phyloP scores from a whole-genome alignment of 37 sponge, comb jelly and placozoan species.

The Ianthella basta region DNA sequence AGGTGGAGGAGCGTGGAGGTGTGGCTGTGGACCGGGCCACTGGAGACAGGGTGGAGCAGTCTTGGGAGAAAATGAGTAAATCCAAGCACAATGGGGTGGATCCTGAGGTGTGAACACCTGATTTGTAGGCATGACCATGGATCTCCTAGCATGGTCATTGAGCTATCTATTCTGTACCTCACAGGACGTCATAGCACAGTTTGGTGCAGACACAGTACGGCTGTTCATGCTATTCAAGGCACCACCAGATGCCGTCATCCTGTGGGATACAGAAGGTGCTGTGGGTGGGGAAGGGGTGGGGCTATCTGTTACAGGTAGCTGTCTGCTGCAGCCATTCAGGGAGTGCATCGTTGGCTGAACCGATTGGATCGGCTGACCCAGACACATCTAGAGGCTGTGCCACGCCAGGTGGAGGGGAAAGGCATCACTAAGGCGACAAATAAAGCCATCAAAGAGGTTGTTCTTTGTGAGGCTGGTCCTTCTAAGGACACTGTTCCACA shows the following conservation, averaged over 20 bases:
- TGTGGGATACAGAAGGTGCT: slow-evolving; percentile 65
- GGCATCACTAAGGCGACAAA: slow-evolving; percentile 38
- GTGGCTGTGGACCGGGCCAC: background rate
- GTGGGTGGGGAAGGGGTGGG: background rate
- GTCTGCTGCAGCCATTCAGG: slow-evolving; percentile 42
- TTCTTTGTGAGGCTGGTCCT: too few species aligned
- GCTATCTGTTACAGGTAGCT: background rate
- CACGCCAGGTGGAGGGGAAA: background rate
- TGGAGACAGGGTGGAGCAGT: slow-evolving; percentile 37
- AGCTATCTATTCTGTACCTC: too few species aligned
- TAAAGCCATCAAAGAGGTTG: slow-evolving; percentile 56
- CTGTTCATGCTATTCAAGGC: slow-evolving; percentile 79
- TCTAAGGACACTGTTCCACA: too few species aligned
- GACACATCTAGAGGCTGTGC: slow-evolving; percentile 31
- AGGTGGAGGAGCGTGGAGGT: slow-evolving; percentile 33
- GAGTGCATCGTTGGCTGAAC: slow-evolving; percentile 45
- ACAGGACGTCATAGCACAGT: slow-evolving; percentile 60
- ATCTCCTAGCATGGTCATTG: too few species aligned
- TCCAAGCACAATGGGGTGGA: slow-evolving; percentile 90
- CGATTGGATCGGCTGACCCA: slow-evolving; percentile 35
- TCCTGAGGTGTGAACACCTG: slow-evolving; percentile 72
- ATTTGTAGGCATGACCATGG: too few species aligned
- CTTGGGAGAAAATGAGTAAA: slow-evolving; percentile 96
- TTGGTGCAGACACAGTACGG: slow-evolving; percentile 81
- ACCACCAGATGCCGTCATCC: slow-evolving; percentile 56